These are phyloP conservation scores for Drosophila testacea DNA, from an alignment of 2,888 invertebrate species.

Conservation along the genomic window DNA sequence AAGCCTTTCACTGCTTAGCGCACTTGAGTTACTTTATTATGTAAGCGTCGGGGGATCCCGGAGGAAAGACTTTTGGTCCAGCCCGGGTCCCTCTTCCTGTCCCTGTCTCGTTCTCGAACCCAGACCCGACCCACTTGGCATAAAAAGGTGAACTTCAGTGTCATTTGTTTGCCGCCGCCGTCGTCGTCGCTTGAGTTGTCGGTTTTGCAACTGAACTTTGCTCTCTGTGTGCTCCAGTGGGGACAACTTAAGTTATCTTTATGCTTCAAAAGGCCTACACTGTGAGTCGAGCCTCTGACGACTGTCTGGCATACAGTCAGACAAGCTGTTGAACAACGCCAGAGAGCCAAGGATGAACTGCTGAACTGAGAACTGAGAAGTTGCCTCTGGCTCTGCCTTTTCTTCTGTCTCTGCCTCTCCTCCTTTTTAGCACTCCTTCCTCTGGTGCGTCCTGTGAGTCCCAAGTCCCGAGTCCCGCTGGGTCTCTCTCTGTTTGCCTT, in stretches of 20 bases:
- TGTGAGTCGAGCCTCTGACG: conserved; percentile 40
- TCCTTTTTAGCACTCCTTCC: conserved; percentile 5
- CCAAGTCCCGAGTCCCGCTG: conserved; percentile 42
- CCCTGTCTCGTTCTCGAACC: neutral
- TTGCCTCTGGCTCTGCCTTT: conserved; percentile 15
- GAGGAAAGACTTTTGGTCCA: conserved; percentile 19
- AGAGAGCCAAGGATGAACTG: conserved; percentile 28
- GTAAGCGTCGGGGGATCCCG: conserved; percentile 52
- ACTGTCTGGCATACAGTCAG: conserved; percentile 60
- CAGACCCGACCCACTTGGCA: conserved; percentile 46
- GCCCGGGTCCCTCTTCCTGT: neutral
- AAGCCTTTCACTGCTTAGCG: conserved; percentile 63
- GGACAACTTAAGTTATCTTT: conserved; percentile 74
- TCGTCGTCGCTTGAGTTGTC: conserved; percentile 45
- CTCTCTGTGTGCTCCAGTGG: conserved; percentile 53
- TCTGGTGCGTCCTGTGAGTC: conserved; percentile 28
- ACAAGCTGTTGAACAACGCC: conserved; percentile 56
- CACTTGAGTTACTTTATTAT: conserved; percentile 66
- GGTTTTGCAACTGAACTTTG: conserved; percentile 56
- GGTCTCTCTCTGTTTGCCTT: conserved; percentile 38
- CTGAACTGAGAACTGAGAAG: conserved; percentile 5
- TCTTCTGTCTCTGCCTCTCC: neutral
- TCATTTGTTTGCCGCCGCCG: conserved; percentile 61
- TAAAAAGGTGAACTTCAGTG: conserved; percentile 71
- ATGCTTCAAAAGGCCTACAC: conserved; percentile 72